Evolutionary conservation across 1,140 invertebrate genomes (phyloP), one percentile per base, ranked within the genome.

Genomic region (Habropoda laboriosa): DNA sequence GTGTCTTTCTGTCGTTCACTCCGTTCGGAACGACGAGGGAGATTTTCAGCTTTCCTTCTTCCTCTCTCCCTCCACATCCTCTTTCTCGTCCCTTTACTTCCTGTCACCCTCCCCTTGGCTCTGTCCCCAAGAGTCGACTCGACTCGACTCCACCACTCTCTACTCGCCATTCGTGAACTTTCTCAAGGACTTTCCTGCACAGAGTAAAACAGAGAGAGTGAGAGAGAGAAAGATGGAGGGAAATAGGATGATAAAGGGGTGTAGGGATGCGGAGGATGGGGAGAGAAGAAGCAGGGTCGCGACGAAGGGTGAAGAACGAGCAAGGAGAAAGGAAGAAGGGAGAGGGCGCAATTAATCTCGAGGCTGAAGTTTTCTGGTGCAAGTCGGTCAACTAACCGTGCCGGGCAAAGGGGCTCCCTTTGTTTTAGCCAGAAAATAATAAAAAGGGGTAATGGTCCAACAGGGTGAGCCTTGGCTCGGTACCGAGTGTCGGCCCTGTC

Each of bases 401-500:
- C 70, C 27, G 47, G 24, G 68, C 53, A 79, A 55, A 63, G 76
- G 57, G 83, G 72, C n/a, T 60, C 70, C 66, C 70, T 76, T 85
- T 71, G 75, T 79, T 79, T 85, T 82, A 79, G 58, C 60, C 71
- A 57, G 78, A 82, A 75, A 82, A 82, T 81, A 74, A 82, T 85
- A 85, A 86, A 85, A 67, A 78, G 58, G 73, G 49, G 74, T 79
- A 73, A 79, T 79, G 68, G 70, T 64, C 77, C 77, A 73, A 79
- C 58, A 73, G 77, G 77, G 58, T 63, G 42, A 60, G 40, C 53
- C 49, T 18, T 53, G 53, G 75, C 75, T 70, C 18, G 53, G 55
- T 58, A 70, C 30, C 55, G 40, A 78, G 55, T 78, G 35, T 70
- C 67, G 45, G 55, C 35, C 55, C 67, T 78, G 75, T 78, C 75